Evolutionary conservation across 2,888 invertebrate genomes (phyloP), one percentile per base, ranked within the genome.

Genomic region (Spisula subtruncata): DNA sequence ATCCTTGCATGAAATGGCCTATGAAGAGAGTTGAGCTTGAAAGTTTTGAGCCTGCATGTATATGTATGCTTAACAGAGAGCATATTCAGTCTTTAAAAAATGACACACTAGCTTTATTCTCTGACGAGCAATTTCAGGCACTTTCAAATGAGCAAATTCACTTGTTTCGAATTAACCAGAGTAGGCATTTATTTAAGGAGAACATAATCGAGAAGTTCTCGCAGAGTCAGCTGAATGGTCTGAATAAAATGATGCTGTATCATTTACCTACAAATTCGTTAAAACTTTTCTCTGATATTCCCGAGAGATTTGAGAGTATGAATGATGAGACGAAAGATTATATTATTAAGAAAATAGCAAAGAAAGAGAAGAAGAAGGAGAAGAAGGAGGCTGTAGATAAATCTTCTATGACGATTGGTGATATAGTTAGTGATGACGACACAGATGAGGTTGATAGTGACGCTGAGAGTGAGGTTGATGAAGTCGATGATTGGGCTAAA

Each of bases 1-100:
- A 88, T 48, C 92, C 92, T 0, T 90, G 86, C 56, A 29, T 92
- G 0, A 86, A 88, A 82, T 92, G 92, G 92, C 92, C 92, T 0
- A 85, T 88, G 14, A 83, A 66, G 6, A 80, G 25, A n/a, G 0
- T 6, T 12, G 54, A 79, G 18, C 80, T 92, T 18, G 25, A 54
- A 0, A 16, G 35, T 0, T 54, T 92, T 56, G 60, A 46, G 20
- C 75, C 87, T n/a, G 75, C 83, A 12, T 75, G 80, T 29, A 86
- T 92, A 14, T 87, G 90, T 81, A 86, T 88, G 87, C 79, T 92
- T n/a, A 87, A 86, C 29, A 82, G 71, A 25, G 85, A 90, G 20
- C 83, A 85, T 20, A 87, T 92, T 29, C 81, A 86, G 18, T 79
- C 82, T 32, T 56, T 90, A 12, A 86, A n/a, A 20, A n/a, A 35